These are phyloP conservation scores for Amphibalanus amphitrite DNA, from an alignment of 1,140 invertebrate species.

Conservation along the genomic window DNA sequence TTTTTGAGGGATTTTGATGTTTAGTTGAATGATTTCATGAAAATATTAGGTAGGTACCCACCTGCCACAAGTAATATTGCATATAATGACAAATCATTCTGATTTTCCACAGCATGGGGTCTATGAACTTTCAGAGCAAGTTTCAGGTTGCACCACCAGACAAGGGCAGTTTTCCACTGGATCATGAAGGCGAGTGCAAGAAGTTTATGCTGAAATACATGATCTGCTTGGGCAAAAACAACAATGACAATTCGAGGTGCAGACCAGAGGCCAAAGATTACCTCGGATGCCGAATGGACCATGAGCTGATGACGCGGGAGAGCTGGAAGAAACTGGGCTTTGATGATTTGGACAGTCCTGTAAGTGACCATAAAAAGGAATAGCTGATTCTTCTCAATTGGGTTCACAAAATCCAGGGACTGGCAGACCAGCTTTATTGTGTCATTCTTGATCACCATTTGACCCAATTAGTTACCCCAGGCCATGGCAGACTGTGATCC, in stretches of 20 bases:
- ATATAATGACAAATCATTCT: too few relatives aligned
- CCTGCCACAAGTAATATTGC: too few relatives aligned
- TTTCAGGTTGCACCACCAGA: slow-evolving; percentile 71
- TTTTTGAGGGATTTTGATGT: too few relatives aligned
- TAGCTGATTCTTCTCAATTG: too few relatives aligned
- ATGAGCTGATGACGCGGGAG: slow-evolving; percentile 78
- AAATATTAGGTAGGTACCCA: too few relatives aligned
- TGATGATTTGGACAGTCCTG: not conserved
- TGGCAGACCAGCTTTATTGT: too few relatives aligned
- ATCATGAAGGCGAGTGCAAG: slow-evolving; percentile 80
- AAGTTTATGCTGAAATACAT: slow-evolving; percentile 67
- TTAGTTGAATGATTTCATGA: too few relatives aligned
- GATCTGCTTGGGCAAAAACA: slow-evolving; percentile 57
- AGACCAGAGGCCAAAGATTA: slow-evolving; percentile 61
- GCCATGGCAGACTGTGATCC: slow-evolving; percentile 8
- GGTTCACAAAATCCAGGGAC: too few relatives aligned
- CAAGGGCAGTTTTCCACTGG: slow-evolving; percentile 81
- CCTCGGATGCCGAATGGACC: slow-evolving; percentile 80
- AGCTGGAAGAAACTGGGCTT: slow-evolving; percentile 69
- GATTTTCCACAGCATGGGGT: slow-evolving; percentile 41
- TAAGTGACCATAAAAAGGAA: too few relatives aligned
- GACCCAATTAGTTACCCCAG: too few relatives aligned
- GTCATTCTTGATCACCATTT: too few relatives aligned
- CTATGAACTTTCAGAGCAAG: slow-evolving; percentile 66
- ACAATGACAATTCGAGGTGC: slow-evolving; percentile 56